Base-by-base conservation (phyloP, 2,113 vertebrate genomes). In the Dicaeum eximium region DNA sequence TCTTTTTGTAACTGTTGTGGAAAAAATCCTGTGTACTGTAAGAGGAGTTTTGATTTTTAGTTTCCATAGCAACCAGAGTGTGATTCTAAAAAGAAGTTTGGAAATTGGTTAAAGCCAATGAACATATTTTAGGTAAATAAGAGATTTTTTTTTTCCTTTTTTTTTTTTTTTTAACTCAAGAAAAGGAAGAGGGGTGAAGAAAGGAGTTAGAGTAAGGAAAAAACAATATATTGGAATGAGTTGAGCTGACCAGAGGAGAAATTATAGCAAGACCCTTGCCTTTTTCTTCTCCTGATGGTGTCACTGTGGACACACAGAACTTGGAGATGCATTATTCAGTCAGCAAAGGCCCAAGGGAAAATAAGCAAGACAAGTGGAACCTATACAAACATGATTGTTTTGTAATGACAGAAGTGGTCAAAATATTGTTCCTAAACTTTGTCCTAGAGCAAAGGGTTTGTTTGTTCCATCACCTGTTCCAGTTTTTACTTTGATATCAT, bases 201-300 rank as follows among this genome's bases (percentile, higher is more conserved):
- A 65, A 45, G 14, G 67, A 83, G 19, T n/a, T 58, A 31, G 23
- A 75, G 25, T 81, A 89, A 81, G 31, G 23, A 75, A 48, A 48
- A 75, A 85, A 7, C 15, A 84, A 2, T 37, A 13, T 58, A 19
- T 80, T 60, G 11, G 11, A 64, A 13, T 67, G 8, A 88, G 27
- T 58, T 73, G 14, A 47, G 18, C 73, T 86, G 25, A 31, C 27
- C 22, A 48, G 60, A 62, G 24, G 17, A 92, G 31, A 79, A 92
- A 57, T 57, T 71, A 11, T 12, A 60, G 38, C 24, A 78, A 70
- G 33, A 33, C 22, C 15, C 12, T 37, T 62, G 28, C 20, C 24
- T 84, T 95, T 91, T n/a, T 74, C 11, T 62, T 83, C 53, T 93
- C 78, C 82, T 88, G 54, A 27, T 90, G 72, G 30, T 93, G 80